phyloP scores from a whole-genome alignment of 2,113 vertebrate genomes.

The Semnornis frantzii region DNA sequence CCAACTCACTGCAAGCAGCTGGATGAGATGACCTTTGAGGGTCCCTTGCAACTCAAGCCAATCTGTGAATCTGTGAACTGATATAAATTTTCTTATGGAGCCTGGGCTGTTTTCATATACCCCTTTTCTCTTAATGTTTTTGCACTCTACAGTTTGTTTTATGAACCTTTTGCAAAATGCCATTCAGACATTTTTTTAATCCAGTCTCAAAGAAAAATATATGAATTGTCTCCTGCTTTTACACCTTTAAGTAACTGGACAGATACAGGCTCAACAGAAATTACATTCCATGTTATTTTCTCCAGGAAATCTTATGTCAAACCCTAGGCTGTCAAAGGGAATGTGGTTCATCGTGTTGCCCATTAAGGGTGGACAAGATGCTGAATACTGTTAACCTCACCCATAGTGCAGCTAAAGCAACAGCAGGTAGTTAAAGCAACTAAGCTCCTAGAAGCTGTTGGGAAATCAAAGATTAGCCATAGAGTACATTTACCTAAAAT shows the following conservation, averaged over 20 bases:
- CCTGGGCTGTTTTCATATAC: background rate
- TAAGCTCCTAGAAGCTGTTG: background rate
- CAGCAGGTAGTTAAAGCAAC: background rate
- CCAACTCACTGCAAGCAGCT: too few relatives aligned
- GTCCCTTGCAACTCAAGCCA: too few relatives aligned
- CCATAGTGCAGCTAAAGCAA: background rate
- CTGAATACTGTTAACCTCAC: background rate
- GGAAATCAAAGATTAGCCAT: constrained; percentile 9
- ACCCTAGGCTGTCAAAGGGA: background rate
- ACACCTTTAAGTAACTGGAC: background rate
- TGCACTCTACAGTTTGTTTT: background rate
- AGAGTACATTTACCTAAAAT: background rate
- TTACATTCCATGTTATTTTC: background rate
- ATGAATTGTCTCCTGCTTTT: background rate
- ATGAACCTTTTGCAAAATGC: background rate
- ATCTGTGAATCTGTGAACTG: background rate
- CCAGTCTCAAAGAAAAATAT: background rate
- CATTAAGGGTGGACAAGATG: background rate
- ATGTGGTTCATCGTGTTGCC: background rate
- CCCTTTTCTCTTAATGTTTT: background rate
- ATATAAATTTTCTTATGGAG: background rate
- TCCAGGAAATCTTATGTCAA: background rate
- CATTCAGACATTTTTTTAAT: background rate
- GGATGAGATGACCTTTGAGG: too few relatives aligned
- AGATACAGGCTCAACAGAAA: background rate